These are phyloP conservation scores for Hybognathus amarus DNA, from an alignment of 2,797 vertebrate genomes.

Conservation along the genomic window DNA sequence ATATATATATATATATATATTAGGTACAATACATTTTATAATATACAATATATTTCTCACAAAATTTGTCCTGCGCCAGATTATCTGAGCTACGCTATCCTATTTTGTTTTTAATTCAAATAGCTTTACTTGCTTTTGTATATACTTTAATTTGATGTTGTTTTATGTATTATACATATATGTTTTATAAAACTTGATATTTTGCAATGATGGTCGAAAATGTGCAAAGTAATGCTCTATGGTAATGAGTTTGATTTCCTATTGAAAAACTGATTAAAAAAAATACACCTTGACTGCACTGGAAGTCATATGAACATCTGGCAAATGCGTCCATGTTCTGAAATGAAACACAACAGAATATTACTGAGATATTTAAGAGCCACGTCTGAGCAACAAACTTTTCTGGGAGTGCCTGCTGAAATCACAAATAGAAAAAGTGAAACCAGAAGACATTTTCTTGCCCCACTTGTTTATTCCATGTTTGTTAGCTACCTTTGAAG, in stretches of 20 bases:
- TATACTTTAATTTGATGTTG: background rate
- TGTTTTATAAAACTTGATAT: background rate
- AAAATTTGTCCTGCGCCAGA: background rate
- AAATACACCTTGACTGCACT: background rate
- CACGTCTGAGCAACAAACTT: background rate
- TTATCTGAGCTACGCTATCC: background rate
- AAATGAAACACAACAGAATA: background rate
- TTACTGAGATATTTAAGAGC: background rate
- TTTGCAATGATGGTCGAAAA: background rate
- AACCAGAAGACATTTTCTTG: background rate
- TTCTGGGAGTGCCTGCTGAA: background rate
- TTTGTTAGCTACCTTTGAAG: conserved; percentile 8
- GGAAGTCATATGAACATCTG: background rate
- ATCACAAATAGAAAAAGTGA: background rate
- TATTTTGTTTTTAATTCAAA: background rate
- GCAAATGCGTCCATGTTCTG: background rate
- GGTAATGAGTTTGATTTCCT: background rate
- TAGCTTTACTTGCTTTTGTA: background rate
- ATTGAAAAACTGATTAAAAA: background rate
- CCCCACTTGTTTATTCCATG: background rate
- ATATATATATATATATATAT: background rate
- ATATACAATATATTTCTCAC: background rate
- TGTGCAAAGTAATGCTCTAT: background rate
- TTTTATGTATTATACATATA: background rate
- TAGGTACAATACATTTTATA: background rate